A percentile compares a stretch with the other conserved stretches of the same genome.
Conservation (phyloP, 2,113 vertebrate species). For the Dipodomys spectabilis region DNA sequence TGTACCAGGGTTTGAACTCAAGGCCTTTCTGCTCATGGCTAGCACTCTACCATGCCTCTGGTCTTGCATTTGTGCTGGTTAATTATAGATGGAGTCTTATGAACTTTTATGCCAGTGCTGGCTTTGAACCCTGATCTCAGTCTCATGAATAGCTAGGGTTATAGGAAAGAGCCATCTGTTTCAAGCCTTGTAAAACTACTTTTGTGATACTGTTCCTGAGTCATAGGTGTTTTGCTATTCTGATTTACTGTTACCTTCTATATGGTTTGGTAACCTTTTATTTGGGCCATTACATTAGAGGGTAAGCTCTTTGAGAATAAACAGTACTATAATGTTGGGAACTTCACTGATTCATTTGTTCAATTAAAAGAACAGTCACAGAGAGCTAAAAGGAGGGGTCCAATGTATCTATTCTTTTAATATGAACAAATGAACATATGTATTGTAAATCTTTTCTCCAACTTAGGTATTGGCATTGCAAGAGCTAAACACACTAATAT, state of each 20-base stretch:
- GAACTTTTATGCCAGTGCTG: no score
- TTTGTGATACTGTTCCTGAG: neutral
- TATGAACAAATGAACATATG: neutral
- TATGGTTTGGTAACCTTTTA: neutral
- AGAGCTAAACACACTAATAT: neutral
- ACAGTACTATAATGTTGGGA: neutral
- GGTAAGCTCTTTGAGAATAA: neutral
- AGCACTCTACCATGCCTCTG: no score
- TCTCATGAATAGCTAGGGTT: no score
- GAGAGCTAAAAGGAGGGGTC: neutral
- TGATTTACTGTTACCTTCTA: neutral
- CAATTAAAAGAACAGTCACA: neutral
- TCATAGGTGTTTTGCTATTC: neutral
- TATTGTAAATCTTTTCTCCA: neutral
- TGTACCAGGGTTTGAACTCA: no score
- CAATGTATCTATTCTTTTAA: neutral
- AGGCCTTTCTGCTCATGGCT: no score
- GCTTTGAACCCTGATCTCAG: no score
- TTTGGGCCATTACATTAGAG: neutral
- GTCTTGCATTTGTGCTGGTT: no score
- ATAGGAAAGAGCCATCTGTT: no score
- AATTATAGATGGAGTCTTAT: no score
- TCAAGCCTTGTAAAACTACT: neutral
- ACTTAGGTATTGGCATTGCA: neutral
- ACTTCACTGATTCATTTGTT: neutral